Base-by-base conservation (phyloP, 2,888 invertebrate genomes). In the Clunio marinus region DNA sequence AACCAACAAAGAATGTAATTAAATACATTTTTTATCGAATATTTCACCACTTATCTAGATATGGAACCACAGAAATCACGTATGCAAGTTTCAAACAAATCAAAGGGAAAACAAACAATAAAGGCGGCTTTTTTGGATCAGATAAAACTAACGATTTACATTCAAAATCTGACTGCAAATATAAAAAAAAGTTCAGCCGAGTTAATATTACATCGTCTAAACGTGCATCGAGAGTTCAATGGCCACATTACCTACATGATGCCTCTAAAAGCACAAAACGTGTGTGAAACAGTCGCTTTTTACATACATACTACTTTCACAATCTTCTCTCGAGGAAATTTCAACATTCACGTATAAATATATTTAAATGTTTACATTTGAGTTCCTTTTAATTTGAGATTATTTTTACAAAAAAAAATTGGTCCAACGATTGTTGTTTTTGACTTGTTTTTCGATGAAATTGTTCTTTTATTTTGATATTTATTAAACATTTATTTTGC, bases 151-250 rank as follows among this genome's bases (percentile, higher is more conserved):
- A 13, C 35, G 5, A 13, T 13, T 32, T 32, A 13, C 35, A 5
- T 32, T 32, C 35, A 5, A 32, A 32, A 32, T 13, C 35, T 13
- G 35, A 32, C 5, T 5, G 35, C 35, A 32, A 32, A 5, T n/a
- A n/a, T n/a, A n/a, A n/a, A n/a, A n/a, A n/a, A n/a, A 13, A 32
- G 13, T 8, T 32, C 35, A 32, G 13, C 35, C 5, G 35, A 32
- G 5, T 32, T 13, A 13, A 5, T 32, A 13, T 32, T 17, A n/a
- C 17, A 51, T 22, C 15, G 7, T 8, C 13, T 8, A 17, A 51
- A 51, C 51, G 51, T 51, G 51, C 51, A 51, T 22, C 51, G 51
- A 2, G 51, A 51, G 51, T 51, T 51, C 51, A 51, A 51, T 22
- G 51, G 20, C 51, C 51, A 22, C 51, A 22, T n/a, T 22, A 7